Evolutionary conservation across 2,797 vertebrate genomes (phyloP).

Genomic region (Okamejei kenojei): DNA sequence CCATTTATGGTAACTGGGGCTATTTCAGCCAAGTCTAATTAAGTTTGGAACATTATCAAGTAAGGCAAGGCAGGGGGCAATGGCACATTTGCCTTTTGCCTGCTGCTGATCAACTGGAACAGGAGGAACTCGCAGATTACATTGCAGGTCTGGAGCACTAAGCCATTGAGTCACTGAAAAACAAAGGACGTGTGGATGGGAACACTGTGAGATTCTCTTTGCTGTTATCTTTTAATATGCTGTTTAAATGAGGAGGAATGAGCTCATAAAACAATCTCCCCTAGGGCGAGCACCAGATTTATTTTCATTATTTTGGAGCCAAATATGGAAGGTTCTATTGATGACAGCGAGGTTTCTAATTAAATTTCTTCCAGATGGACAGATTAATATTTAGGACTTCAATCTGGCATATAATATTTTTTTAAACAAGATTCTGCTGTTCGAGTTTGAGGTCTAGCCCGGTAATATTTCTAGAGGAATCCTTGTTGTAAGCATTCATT

Average conservation of each 20-base stretch:
- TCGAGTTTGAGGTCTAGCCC: not conserved
- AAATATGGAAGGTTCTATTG: not conserved
- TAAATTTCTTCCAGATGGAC: not conserved
- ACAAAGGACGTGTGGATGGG: not conserved
- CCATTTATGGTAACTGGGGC: not conserved
- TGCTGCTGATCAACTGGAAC: not conserved
- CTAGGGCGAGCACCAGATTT: not conserved
- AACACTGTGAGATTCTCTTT: not conserved
- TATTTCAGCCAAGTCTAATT: not conserved
- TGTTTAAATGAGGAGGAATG: slow-evolving; percentile 32
- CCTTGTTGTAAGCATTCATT: not conserved
- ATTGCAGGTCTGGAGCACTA: not conserved
- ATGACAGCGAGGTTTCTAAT: not conserved
- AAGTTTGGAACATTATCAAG: not conserved
- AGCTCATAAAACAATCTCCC: not conserved
- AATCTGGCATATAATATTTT: not conserved
- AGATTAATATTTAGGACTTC: slow-evolving; percentile 13
- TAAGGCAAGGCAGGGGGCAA: not conserved
- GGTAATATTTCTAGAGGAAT: not conserved
- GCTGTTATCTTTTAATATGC: not conserved
- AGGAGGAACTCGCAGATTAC: not conserved
- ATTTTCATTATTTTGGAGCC: slow-evolving; percentile 20
- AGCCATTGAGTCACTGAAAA: not conserved
- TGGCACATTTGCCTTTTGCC: not conserved
- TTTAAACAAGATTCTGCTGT: not conserved